Base-by-base conservation (phyloP, 1,140 invertebrate species). In the Pogonomyrmex californicus region DNA sequence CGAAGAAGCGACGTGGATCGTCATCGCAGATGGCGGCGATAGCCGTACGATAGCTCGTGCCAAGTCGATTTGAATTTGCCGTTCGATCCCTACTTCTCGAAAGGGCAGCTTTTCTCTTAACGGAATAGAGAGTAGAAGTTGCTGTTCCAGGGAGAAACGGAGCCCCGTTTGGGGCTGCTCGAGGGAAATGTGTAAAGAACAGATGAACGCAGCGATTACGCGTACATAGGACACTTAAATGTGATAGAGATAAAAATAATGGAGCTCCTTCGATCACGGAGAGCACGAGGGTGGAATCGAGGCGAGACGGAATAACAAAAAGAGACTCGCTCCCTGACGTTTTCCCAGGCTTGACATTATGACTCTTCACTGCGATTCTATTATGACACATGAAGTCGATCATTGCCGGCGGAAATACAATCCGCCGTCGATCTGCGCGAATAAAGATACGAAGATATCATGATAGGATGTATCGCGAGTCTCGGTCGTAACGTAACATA, bases 181-280 rank as follows among this genome's bases (percentile, higher is more conserved):
- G 70, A 68, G 83, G 65, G 85, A 78, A 88, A 87, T 77, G 77
- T 82, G 54, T 49, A 66, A 86, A 87, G 85, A 83, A 79, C 54
- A 86, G 51, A 83, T 78, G 81, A 86, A 87, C 47, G 79, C 68
- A 76, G 58, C 49, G 87, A 86, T 87, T 86, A 87, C 79, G 71
- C 85, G 87, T 85, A 75, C 79, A 71, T 70, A 56, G 86, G 87
- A 68, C 81, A 81, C 63, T 86, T 91, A 85, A 92, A 90, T 85
- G 87, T 87, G 81, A 86, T 51, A 86, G 77, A 90, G 91, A 91
- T 92, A 91, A 92, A 93, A 91, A 90, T 92, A 91, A 91, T 90
- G 83, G 73, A 81, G 60, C 83, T 49, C 63, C 47, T 88, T 88
- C 83, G 83, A 90, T 88, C 83, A 76, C 58, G 23, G 30, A 36